Evolutionary conservation across 92 coral and sea anemone genomes (phyloP), one percentile per base, ranked within the genome.

Genomic region (Siderastrea radians): DNA sequence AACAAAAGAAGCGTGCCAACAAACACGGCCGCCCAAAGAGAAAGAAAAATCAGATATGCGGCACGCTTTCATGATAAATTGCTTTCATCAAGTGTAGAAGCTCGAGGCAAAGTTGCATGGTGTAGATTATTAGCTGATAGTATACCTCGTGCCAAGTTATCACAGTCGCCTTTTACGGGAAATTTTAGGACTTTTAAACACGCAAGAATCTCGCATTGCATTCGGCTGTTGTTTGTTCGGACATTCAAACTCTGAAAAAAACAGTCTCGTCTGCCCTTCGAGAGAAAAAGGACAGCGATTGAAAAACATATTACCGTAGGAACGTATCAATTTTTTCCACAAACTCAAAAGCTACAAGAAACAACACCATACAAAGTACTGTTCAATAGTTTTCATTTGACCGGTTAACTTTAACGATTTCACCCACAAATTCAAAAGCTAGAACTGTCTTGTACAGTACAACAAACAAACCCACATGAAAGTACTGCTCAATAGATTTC

Each of bases 31-130:
- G 49, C 46, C 62, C 9, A 8, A 53, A 11, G 17, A 53, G n/a
- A 74, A 74, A 51, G 62, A 51, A 7, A 57, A 60, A 57, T 12
- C 68, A 57, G 43, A 75, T 26, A 38, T 43, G 81, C 15, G 81
- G 62, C 67, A 58, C n/a, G 48, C 44, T 57, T 61, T 58, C 67
- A 14, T 8, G 43, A 77, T 59, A 58, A 77, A 77, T 77, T 77
- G 68, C n/a, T 6, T 6, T 19, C 62, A 47, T 77, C 81, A 58
- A 8, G 53, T 45, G 59, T 10, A 26, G 6, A 55, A 5, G 81
- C 81, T 59, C 15, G 48, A 43, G 81, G 68, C 68, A 77, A 46
- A 3, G 53, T 12, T 61, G n/a, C 26, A 5, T 4, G 16, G 57
- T 10, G 57, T 53, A 10, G 57, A 13, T 61, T 14, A 61, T 16